Evolutionary conservation across 2,888 invertebrate genomes (phyloP).

Genomic region (Lagria hirta): DNA sequence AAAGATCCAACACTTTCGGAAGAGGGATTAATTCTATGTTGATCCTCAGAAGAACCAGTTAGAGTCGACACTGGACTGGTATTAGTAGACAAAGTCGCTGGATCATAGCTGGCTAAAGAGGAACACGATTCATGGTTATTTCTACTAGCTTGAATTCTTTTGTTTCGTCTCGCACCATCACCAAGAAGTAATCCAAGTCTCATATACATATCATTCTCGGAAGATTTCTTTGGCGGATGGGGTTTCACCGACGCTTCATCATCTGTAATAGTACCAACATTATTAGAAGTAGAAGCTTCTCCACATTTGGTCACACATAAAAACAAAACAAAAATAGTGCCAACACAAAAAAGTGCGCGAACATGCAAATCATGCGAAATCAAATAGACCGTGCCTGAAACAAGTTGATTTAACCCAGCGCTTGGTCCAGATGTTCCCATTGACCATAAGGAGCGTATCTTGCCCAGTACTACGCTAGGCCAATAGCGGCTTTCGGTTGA

Average conservation of each 20-base stretch:
- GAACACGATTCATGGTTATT: constrained; percentile 55
- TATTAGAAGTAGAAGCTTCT: not conserved
- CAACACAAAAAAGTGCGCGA: constrained; percentile 26
- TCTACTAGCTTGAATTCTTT: constrained; percentile 38
- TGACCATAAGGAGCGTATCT: constrained; percentile 87
- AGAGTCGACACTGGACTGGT: constrained; percentile 89
- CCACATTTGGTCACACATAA: not conserved
- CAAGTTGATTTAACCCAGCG: constrained; percentile 78
- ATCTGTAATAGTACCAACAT: constrained; percentile 58
- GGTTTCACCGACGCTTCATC: constrained; percentile 73
- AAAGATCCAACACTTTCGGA: constrained; percentile 74
- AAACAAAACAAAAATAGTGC: constrained; percentile 10
- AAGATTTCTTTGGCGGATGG: constrained; percentile 57
- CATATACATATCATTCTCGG: constrained; percentile 80
- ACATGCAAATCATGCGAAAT: constrained; percentile 24
- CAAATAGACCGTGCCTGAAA: constrained; percentile 70
- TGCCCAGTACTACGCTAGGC: constrained; percentile 80
- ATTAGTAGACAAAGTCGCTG: constrained; percentile 70
- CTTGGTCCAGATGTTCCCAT: constrained; percentile 73
- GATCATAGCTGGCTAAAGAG: constrained; percentile 61
- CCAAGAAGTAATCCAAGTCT: constrained; percentile 79
- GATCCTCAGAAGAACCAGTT: constrained; percentile 79
- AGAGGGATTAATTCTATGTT: constrained; percentile 58
- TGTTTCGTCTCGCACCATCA: constrained; percentile 61
- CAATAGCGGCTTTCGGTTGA: constrained; percentile 62